These are phyloP conservation scores for Orycteropus afer DNA, from an alignment of 2,113 vertebrate species.

Conservation along the genomic window DNA sequence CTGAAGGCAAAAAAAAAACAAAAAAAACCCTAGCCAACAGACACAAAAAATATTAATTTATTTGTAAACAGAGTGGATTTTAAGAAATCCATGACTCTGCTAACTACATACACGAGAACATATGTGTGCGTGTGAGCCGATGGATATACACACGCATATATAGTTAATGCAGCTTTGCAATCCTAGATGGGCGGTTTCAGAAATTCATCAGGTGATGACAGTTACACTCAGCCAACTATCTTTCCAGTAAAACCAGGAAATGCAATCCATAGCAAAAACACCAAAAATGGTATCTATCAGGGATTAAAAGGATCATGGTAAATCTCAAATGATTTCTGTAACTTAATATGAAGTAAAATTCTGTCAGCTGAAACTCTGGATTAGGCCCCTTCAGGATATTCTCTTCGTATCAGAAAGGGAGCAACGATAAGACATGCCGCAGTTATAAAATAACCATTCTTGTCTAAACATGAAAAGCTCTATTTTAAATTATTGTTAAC, in stretches of 20 bases:
- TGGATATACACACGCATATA: neutral
- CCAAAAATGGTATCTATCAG: constrained; percentile 35
- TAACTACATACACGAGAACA: constrained; percentile 5
- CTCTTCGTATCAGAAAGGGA: constrained; percentile 21
- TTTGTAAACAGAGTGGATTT: constrained; percentile 54
- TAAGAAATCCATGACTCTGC: constrained; percentile 59
- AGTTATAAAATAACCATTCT: constrained; percentile 48
- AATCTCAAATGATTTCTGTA: constrained; percentile 9
- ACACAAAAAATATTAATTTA: constrained; percentile 54
- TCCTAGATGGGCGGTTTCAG: neutral
- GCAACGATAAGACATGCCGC: constrained; percentile 38
- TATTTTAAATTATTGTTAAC: constrained; percentile 45
- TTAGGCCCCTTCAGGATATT: constrained; percentile 29
- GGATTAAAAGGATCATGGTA: constrained; percentile 16
- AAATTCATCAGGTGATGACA: constrained; percentile 33
- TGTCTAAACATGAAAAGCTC: constrained; percentile 42
- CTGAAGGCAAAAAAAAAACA: constrained; percentile 15
- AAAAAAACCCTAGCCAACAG: neutral
- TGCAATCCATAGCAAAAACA: constrained; percentile 32
- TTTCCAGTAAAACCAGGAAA: constrained; percentile 33
- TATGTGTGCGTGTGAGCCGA: no score
- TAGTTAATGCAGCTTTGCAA: constrained; percentile 19
- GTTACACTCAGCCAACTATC: constrained; percentile 25
- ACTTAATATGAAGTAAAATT: constrained; percentile 47
- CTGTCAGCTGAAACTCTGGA: constrained; percentile 4